These are phyloP conservation scores for Stigmatopora argus DNA, from an alignment of 2,113 vertebrate species.

Conservation along the genomic window DNA sequence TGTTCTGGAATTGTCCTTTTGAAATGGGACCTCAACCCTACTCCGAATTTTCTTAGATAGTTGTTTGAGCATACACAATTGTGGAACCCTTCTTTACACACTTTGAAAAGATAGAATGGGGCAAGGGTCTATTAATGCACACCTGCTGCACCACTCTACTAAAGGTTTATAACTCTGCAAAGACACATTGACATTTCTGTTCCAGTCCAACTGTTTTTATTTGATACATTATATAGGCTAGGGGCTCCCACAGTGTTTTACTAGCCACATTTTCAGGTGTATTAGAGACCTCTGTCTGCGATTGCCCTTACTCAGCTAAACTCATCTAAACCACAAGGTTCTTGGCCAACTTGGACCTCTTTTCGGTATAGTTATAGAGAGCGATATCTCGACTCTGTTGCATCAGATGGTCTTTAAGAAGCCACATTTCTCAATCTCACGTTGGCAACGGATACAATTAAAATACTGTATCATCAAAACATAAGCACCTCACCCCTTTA, in stretches of 20 bases:
- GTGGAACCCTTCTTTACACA: neutral
- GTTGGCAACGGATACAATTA: neutral
- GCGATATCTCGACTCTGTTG: neutral
- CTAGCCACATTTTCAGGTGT: neutral
- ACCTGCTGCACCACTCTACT: neutral
- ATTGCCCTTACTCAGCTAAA: neutral
- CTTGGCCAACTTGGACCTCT: neutral
- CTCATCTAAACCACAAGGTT: neutral
- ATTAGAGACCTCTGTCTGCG: too few relatives aligned
- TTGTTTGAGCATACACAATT: neutral
- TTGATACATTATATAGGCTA: neutral
- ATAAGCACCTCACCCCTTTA: neutral
- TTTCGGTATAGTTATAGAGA: neutral
- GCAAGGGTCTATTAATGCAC: neutral
- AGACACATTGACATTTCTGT: neutral
- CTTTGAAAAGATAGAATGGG: neutral
- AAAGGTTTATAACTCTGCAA: conserved; percentile 5
- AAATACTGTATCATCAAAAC: neutral
- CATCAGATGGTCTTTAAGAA: neutral
- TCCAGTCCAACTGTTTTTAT: conserved; percentile 2
- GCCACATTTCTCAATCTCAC: neutral
- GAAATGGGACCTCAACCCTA: too few relatives aligned
- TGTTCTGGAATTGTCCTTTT: too few relatives aligned
- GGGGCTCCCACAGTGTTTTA: neutral
- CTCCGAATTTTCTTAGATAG: too few relatives aligned